Base-by-base conservation (phyloP, 2,113 vertebrate species). In the Turnix velox region DNA sequence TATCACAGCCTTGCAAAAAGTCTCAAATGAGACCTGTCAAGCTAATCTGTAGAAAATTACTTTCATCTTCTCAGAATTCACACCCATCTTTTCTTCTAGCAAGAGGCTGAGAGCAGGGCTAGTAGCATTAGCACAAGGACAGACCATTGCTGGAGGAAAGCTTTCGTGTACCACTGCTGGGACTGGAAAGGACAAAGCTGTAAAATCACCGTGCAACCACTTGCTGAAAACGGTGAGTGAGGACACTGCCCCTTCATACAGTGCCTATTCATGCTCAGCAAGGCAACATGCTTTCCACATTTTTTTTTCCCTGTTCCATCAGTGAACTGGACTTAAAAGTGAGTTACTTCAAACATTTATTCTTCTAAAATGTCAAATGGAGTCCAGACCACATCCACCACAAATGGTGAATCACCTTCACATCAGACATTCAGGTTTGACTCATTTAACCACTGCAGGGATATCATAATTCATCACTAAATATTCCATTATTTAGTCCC, bases 341-440 rank as follows among this genome's bases (percentile, higher is more conserved):
- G 93, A 82, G 84, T 84, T 93, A 40, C 33, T 89, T 88, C 33
- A 78, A 92, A 94, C 59, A 77, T 84, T 88, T 77, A 62, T 68
- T 81, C 76, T 40, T 75, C 61, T 84, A 55, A 89, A 84, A 93
- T 52, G 61, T 84, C 81, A 92, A 81, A 89, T 43, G 42, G 48
- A 81, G 80, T 81, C 52, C 87, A 94, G 90, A 87, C 75, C 69
- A 83, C 33, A 74, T 66, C 68, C 46, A 84, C 57, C 66, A 87
- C 37, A 91, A 77, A 71, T 15, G 30, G 74, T 89, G 89, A 92
- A 92, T 91, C 77, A 87, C 52, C 66, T 89, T 84, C 37, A 75
- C 52, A 91, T 72, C 42, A 91, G 69, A 87, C 61, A 49, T 78
- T 65, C 74, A 57, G 62, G 43, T 49, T 72, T 95, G 73, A 91